A percentile compares a stretch with the other conserved stretches of the same genome.
Conservation (phyloP, 1,140 invertebrate genomes). For the Acromyrmex heyeri region DNA sequence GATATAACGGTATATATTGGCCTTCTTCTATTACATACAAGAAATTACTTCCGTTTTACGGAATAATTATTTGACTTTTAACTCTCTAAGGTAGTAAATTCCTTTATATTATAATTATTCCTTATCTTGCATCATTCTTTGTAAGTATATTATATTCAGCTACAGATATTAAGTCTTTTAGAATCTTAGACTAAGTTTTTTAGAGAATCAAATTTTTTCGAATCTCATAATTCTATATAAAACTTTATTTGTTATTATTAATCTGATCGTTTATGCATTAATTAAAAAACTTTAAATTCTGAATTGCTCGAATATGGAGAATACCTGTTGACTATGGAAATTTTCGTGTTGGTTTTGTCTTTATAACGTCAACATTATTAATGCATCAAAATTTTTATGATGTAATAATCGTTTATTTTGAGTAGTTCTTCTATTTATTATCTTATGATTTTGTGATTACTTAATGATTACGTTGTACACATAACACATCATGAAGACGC, state of each 20-base stretch:
- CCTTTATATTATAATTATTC: background rate
- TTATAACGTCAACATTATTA: background rate
- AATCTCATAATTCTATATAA: too few species aligned
- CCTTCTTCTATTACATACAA: too few species aligned
- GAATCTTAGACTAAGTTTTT: background rate
- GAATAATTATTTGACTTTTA: background rate
- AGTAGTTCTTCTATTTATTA: constrained; percentile 23
- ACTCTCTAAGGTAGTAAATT: background rate
- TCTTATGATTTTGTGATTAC: constrained; percentile 14
- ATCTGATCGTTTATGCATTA: background rate
- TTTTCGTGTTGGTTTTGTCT: background rate
- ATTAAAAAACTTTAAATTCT: background rate
- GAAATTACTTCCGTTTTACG: too few species aligned
- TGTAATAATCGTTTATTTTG: constrained; percentile 6
- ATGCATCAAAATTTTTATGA: background rate
- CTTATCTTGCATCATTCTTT: background rate
- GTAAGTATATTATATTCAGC: background rate
- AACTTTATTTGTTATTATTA: background rate
- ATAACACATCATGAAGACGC: constrained; percentile 1
- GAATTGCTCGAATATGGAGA: background rate
- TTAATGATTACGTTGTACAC: constrained; percentile 42
- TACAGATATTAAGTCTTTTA: background rate
- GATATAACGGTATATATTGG: too few species aligned
- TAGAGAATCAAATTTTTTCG: too few species aligned
- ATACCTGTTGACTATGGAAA: background rate